These are phyloP conservation scores for Chrysotoxum bicinctum DNA, from an alignment of 2,888 invertebrate species.

Conservation along the genomic window DNA sequence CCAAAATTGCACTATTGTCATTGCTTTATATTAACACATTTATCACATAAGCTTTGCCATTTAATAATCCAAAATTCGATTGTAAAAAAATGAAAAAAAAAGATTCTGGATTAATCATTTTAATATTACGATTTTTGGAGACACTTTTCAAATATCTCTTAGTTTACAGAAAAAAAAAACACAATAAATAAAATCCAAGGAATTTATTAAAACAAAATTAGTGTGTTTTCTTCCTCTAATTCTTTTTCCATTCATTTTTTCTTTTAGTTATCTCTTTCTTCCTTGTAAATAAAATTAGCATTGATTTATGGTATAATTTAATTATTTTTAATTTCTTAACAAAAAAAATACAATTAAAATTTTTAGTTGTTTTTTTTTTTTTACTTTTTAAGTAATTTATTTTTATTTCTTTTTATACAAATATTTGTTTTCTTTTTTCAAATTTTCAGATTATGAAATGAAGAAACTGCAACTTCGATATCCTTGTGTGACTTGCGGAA, in stretches of 20 bases:
- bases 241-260: conserved; percentile 2
- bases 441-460: conserved; percentile 54
- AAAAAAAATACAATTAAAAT: too few species aligned
- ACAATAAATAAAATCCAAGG: conserved; percentile 15
- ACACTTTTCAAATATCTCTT: not conserved
- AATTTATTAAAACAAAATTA: not conserved
- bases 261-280: not conserved
- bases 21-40: not conserved
- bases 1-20: not conserved
- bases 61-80: not conserved
- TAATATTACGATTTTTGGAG: not conserved
- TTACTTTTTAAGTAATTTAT: conserved; percentile 20
- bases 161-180: conserved; percentile 10
- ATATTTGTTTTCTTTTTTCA: conserved; percentile 54
- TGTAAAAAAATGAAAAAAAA: too few species aligned
- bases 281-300: conserved; percentile 38
- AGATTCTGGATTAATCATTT: not conserved
- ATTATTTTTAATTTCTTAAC: conserved; percentile 3
- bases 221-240: conserved; percentile 45
- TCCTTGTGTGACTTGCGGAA: conserved; percentile 76
- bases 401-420: conserved; percentile 53
- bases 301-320: conserved; percentile 13
- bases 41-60: conserved; percentile 7
- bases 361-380: not conserved
- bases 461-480: conserved; percentile 74